Conservation (phyloP, 2,113 vertebrate species). For the Antennarius striatus region DNA sequence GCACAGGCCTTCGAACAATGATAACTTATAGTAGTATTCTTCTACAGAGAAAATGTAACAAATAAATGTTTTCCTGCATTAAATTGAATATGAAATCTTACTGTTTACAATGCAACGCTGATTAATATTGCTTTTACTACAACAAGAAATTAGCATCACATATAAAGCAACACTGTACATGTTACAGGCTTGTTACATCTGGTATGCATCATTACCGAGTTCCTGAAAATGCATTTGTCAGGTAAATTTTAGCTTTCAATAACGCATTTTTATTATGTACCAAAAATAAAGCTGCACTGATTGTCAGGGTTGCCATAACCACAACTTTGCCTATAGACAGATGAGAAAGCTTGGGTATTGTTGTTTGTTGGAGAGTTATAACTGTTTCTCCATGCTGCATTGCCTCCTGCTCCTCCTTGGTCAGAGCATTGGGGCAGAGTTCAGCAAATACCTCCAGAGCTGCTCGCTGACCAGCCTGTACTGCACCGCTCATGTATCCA, state of each 20-base stretch:
- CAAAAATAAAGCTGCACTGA: conserved; percentile 55
- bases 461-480: conserved; percentile 76
- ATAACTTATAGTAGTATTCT: too few relatives aligned
- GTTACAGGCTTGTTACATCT: background rate
- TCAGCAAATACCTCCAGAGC: conserved; percentile 75
- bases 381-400: conserved; percentile 6
- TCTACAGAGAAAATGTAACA: too few relatives aligned
- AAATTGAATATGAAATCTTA: background rate
- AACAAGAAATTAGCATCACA: too few relatives aligned
- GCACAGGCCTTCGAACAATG: too few relatives aligned
- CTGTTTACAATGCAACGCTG: background rate
- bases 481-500: conserved; percentile 77
- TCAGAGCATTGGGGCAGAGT: conserved; percentile 61
- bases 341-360: background rate
- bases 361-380: background rate
- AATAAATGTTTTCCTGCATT: too few relatives aligned
- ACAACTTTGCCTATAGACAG: conserved; percentile 5
- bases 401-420: conserved; percentile 54
- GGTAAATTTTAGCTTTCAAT: conserved; percentile 14
- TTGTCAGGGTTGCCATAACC: conserved; percentile 21
- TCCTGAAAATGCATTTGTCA: conserved; percentile 13
- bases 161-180: background rate
- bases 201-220: background rate
- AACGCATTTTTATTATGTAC: conserved; percentile 18
- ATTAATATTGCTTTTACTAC: background rate